phyloP scores from a whole-genome alignment of 2,113 vertebrate species.

The Tautogolabrus adspersus region DNA sequence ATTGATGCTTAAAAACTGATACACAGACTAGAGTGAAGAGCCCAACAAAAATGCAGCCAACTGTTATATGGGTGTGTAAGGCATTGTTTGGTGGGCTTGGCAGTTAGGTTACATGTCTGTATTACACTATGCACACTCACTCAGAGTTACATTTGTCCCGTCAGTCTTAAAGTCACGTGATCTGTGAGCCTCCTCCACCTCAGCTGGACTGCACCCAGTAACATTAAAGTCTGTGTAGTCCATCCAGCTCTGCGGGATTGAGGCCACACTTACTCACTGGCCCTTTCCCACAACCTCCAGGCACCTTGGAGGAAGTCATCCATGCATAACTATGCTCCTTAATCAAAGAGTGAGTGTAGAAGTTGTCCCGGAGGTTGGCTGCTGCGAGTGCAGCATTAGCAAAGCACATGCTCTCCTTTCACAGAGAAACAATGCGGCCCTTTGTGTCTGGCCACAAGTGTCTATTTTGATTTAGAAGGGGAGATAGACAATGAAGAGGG shows the following conservation, averaged over 20 bases:
- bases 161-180: slow-evolving; percentile 26
- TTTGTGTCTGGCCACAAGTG: slow-evolving; percentile 82
- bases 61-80: background rate
- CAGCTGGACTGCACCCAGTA: slow-evolving; percentile 65
- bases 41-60: background rate
- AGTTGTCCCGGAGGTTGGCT: slow-evolving; percentile 87
- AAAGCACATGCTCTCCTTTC: slow-evolving; percentile 88
- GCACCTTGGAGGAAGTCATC: slow-evolving; percentile 89
- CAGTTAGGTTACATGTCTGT: background rate
- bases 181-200: slow-evolving; percentile 9
- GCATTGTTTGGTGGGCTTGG: background rate
- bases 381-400: slow-evolving; percentile 83
- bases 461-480: slow-evolving; percentile 83
- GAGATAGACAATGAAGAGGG: slow-evolving; percentile 69
- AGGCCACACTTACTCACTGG: slow-evolving; percentile 74
- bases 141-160: background rate
- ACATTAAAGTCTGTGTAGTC: slow-evolving; percentile 65
- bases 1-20: too few relatives aligned
- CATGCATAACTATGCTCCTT: slow-evolving; percentile 89
- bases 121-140: background rate
- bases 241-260: slow-evolving; percentile 48
- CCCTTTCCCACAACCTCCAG: slow-evolving; percentile 89
- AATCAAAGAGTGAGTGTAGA: slow-evolving; percentile 88
- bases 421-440: slow-evolving; percentile 83
- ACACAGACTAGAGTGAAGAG: background rate